phyloP scores from a whole-genome alignment of 2,113 vertebrate genomes.

The Paramisgurnus dabryanus region DNA sequence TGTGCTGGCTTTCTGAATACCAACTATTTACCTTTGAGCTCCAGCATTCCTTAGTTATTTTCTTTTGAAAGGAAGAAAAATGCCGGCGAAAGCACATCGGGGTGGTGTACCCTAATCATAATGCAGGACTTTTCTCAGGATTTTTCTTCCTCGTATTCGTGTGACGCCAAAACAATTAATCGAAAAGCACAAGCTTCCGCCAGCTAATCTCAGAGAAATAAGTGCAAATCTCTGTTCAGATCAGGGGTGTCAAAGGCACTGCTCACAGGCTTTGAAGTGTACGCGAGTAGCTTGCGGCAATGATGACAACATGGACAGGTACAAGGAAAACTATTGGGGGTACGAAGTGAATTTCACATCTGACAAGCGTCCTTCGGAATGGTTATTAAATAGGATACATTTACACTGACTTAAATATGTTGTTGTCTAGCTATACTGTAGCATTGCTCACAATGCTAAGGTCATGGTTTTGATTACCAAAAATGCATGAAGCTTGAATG shows the following conservation, averaged over 20 bases:
- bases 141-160: background rate
- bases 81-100: background rate
- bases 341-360: background rate
- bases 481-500: too few species aligned
- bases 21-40: constrained; percentile 10
- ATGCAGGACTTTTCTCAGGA: background rate
- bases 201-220: background rate
- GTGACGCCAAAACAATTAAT: constrained; percentile 5
- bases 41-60: constrained; percentile 13
- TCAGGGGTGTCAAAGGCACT: background rate
- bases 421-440: too few species aligned
- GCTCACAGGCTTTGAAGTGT: background rate
- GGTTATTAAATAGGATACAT: too few species aligned
- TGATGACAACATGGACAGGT: background rate
- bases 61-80: constrained; percentile 26
- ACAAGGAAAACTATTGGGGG: background rate
- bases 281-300: background rate
- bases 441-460: too few species aligned
- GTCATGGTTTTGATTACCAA: too few species aligned
- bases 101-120: background rate
- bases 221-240: background rate
- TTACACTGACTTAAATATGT: too few species aligned
- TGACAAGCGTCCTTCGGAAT: too few species aligned
- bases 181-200: background rate
- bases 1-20: constrained; percentile 1